A percentile compares a stretch with the other conserved stretches of the same genome.
Evolutionary conservation across 2,888 invertebrate species (phyloP).

Genomic region (Cantharis lateralis): DNA sequence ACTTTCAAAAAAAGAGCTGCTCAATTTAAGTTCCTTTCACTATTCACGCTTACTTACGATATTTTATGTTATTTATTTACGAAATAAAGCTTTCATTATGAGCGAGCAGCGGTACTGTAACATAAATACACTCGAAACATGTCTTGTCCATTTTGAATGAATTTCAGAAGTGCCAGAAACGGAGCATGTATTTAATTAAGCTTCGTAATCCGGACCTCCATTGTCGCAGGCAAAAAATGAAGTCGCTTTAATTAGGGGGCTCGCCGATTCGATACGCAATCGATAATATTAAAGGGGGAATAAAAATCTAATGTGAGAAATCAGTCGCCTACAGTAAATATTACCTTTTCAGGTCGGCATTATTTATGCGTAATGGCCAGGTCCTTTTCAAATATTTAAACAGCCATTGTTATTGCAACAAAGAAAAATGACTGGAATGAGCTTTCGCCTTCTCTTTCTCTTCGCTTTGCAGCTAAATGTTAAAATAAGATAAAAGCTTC

Average conservation of each 20-base stretch:
- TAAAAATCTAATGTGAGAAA: conserved; percentile 18
- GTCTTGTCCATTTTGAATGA: not conserved
- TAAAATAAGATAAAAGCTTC: not conserved
- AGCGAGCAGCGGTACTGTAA: not conserved
- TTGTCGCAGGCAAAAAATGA: not conserved
- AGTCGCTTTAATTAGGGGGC: not conserved
- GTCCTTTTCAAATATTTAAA: conserved; percentile 32
- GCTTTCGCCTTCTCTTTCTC: not conserved
- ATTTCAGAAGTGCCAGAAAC: not conserved
- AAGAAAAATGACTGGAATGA: conserved; percentile 3
- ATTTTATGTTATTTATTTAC: not conserved
- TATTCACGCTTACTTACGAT: not conserved
- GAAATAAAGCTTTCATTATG: not conserved
- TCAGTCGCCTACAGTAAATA: conserved; percentile 26
- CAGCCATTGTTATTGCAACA: conserved; percentile 27
- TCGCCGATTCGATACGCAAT: not conserved
- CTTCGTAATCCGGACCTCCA: not conserved
- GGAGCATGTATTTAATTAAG: not conserved
- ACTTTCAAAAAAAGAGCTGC: not conserved
- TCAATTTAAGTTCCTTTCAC: not conserved
- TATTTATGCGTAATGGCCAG: conserved; percentile 21
- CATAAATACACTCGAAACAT: not conserved
- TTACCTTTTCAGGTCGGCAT: conserved; percentile 29
- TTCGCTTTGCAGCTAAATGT: not conserved
- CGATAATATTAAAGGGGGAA: not conserved